These are phyloP conservation scores for Pentalonia nigronervosa DNA, from an alignment of 1,140 invertebrate species.

Conservation along the genomic window DNA sequence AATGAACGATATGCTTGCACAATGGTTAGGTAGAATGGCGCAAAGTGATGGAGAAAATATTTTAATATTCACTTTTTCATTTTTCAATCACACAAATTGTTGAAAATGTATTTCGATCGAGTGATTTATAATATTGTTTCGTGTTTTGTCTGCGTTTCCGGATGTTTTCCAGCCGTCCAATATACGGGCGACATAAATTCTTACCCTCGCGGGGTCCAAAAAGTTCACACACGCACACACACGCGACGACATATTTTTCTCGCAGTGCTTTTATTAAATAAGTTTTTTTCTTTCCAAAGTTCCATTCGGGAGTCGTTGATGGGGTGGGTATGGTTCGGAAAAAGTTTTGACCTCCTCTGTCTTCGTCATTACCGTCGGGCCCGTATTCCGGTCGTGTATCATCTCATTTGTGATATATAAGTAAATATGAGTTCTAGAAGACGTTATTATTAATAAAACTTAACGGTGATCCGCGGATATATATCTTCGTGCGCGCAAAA, in stretches of 20 bases:
- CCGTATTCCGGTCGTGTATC: constrained; percentile 56
- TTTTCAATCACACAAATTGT: constrained; percentile 22
- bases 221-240: constrained; percentile 51
- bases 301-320: neutral
- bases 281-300: constrained; percentile 45
- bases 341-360: constrained; percentile 54
- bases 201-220: constrained; percentile 32
- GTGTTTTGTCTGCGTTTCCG: neutral
- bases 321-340: neutral
- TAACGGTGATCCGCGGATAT: constrained; percentile 58
- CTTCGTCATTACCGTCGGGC: constrained; percentile 28
- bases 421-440: constrained; percentile 57
- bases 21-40: neutral
- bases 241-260: constrained; percentile 49
- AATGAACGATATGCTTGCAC: neutral
- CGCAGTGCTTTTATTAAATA: constrained; percentile 55
- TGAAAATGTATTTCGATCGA: neutral
- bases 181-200: constrained; percentile 29
- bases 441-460: constrained; percentile 58
- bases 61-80: neutral
- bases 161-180: constrained; percentile 36
- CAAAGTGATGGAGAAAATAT: neutral
- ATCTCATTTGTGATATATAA: constrained; percentile 54
- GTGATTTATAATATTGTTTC: constrained; percentile 21
- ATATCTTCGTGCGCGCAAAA: constrained; percentile 50